Evolutionary conservation across 2,888 invertebrate species (phyloP).

Genomic region (Eustalomyia histrio): DNA sequence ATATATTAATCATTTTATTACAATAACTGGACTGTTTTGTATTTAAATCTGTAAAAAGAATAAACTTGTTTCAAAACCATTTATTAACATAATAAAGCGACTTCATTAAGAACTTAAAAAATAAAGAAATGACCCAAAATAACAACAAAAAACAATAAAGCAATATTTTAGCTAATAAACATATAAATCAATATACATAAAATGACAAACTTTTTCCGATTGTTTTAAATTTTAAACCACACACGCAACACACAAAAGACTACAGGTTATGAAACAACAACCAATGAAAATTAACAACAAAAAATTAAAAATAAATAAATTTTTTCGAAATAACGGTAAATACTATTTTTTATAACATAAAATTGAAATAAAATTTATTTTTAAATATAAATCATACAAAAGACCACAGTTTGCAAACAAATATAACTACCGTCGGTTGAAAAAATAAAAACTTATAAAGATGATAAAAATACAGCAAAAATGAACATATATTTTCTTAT

Average conservation of each 20-base stretch:
- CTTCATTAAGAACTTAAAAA: conserved; percentile 30
- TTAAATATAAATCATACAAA: conserved; percentile 66
- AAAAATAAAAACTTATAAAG: not conserved
- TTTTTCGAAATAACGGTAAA: not conserved
- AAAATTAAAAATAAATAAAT: conserved; percentile 27
- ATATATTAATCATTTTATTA: conserved; percentile 49
- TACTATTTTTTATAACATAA: conserved; percentile 3
- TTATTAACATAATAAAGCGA: conserved; percentile 32
- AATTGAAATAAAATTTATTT: conserved; percentile 4
- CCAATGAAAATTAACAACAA: conserved; percentile 70
- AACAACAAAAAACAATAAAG: not conserved
- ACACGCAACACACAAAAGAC: conserved; percentile 11
- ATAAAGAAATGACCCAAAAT: not conserved
- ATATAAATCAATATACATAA: conserved; percentile 71
- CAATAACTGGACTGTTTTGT: not conserved
- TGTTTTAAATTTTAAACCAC: conserved; percentile 7
- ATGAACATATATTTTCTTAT: not conserved
- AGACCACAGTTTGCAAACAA: too few species aligned
- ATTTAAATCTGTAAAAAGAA: not conserved
- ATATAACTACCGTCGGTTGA: not conserved
- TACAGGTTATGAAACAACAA: conserved; percentile 9
- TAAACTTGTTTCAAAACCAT: conserved; percentile 38
- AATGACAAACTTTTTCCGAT: conserved; percentile 52
- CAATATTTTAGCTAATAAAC: conserved; percentile 62
- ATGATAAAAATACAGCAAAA: too few species aligned